These are phyloP conservation scores for Colletes gigas DNA, from an alignment of 1,140 invertebrate species.

Conservation along the genomic window DNA sequence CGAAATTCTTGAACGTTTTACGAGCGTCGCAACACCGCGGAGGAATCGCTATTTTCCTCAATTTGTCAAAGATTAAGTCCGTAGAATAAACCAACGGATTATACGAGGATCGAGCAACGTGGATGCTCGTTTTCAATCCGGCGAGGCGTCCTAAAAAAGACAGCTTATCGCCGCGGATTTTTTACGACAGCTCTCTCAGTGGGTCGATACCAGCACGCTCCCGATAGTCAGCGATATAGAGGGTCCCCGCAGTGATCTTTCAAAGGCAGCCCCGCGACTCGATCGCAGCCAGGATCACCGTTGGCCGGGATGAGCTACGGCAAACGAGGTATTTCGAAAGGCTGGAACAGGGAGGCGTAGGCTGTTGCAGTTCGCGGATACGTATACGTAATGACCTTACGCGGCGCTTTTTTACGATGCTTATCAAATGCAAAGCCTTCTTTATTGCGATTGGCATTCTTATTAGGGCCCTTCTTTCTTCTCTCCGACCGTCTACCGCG, in stretches of 20 bases:
- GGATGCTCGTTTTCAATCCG: slow-evolving; percentile 12
- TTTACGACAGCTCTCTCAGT: slow-evolving; percentile 25
- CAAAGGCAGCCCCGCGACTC: slow-evolving; percentile 34
- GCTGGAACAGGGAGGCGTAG: slow-evolving; percentile 43
- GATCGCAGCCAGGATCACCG: slow-evolving; percentile 27
- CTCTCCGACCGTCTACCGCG: background rate
- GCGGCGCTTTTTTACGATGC: slow-evolving; percentile 74
- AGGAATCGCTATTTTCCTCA: slow-evolving; percentile 1
- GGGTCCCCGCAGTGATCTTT: slow-evolving; percentile 44
- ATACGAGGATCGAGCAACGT: background rate
- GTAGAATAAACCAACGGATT: slow-evolving; percentile 9
- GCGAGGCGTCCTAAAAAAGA: background rate
- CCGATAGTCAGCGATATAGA: slow-evolving; percentile 57
- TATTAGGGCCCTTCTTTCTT: slow-evolving; percentile 68
- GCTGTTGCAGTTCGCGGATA: slow-evolving; percentile 48
- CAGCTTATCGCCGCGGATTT: slow-evolving; percentile 20
- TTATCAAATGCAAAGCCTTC: slow-evolving; percentile 79
- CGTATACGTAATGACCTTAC: slow-evolving; percentile 71
- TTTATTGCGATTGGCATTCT: slow-evolving; percentile 80
- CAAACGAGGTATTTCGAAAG: slow-evolving; percentile 54
- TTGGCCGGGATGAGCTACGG: slow-evolving; percentile 45
- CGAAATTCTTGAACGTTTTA: too few relatives aligned
- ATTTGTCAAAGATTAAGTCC: background rate
- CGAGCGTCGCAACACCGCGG: background rate
- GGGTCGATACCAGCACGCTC: slow-evolving; percentile 17